Evolutionary conservation across 2,797 vertebrate species (phyloP).

Genomic region (Malacoraja senta): DNA sequence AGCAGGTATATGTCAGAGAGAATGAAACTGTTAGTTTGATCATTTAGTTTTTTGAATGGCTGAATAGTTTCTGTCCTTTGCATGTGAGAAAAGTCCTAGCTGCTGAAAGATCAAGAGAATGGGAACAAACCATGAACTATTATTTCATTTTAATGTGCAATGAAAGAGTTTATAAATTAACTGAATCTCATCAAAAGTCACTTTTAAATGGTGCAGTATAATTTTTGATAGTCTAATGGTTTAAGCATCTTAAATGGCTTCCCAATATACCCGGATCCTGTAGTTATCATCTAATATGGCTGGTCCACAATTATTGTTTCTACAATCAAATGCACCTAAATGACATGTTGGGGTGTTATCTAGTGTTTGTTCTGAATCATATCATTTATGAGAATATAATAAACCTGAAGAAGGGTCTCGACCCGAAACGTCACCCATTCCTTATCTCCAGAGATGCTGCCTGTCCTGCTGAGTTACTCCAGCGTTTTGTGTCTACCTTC

Average conservation of each 20-base stretch:
- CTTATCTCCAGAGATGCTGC: no score
- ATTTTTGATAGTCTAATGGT: neutral
- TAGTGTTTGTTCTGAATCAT: neutral
- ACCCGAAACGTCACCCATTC: no score
- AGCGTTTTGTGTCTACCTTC: no score
- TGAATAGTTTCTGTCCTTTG: slow-evolving; percentile 18
- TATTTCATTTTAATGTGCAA: neutral
- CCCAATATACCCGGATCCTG: slow-evolving; percentile 6
- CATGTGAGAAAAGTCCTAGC: neutral
- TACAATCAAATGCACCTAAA: neutral
- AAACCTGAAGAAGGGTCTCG: no score
- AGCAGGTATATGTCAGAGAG: neutral
- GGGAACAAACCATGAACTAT: neutral
- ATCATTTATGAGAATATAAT: slow-evolving; percentile 14
- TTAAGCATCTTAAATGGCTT: neutral
- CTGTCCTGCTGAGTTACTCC: no score
- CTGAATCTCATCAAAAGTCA: slow-evolving; percentile 7
- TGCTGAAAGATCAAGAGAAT: slow-evolving; percentile 13
- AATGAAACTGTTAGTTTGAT: neutral
- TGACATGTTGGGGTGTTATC: neutral
- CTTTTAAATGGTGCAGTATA: slow-evolving; percentile 18
- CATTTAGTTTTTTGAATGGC: neutral
- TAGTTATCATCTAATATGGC: neutral
- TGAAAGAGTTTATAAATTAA: slow-evolving; percentile 8
- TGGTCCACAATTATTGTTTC: neutral